These are phyloP conservation scores for Polypedilum vanderplanki DNA, from an alignment of 1,140 invertebrate genomes.

Conservation along the genomic window DNA sequence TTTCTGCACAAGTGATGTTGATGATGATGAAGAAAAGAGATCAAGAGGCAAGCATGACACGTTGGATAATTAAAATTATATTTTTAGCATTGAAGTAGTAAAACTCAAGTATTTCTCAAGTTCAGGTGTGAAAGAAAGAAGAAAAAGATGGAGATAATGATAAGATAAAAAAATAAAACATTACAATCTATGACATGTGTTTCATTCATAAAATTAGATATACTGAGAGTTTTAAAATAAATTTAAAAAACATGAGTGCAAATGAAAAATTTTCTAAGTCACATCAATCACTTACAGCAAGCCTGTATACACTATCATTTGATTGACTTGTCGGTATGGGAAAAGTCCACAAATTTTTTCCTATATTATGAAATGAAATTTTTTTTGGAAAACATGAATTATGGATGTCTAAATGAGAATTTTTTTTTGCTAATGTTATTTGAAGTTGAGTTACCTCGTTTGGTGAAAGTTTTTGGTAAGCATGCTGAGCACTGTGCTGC, in stretches of 20 bases:
- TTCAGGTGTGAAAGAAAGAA: too few species aligned
- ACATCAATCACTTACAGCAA: neutral
- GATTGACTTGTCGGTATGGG: neutral
- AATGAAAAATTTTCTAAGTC: neutral
- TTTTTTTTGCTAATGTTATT: neutral
- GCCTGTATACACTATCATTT: constrained; percentile 16
- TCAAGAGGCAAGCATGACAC: neutral
- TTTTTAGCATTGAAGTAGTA: neutral
- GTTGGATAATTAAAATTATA: neutral
- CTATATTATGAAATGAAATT: neutral
- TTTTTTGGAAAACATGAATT: neutral
- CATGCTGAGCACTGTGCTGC: constrained; percentile 1
- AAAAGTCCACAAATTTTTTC: constrained; percentile 3
- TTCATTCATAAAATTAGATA: neutral
- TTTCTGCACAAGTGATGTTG: neutral
- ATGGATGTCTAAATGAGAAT: neutral
- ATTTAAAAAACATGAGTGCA: neutral
- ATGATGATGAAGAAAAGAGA: neutral
- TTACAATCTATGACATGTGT: neutral
- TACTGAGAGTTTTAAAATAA: neutral
- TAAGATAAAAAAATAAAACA: neutral
- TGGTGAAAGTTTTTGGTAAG: neutral
- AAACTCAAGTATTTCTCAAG: neutral
- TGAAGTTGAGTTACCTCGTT: neutral
- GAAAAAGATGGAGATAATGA: neutral